Base-by-base conservation (phyloP, 1,140 invertebrate species). In the Drosophila serrata region DNA sequence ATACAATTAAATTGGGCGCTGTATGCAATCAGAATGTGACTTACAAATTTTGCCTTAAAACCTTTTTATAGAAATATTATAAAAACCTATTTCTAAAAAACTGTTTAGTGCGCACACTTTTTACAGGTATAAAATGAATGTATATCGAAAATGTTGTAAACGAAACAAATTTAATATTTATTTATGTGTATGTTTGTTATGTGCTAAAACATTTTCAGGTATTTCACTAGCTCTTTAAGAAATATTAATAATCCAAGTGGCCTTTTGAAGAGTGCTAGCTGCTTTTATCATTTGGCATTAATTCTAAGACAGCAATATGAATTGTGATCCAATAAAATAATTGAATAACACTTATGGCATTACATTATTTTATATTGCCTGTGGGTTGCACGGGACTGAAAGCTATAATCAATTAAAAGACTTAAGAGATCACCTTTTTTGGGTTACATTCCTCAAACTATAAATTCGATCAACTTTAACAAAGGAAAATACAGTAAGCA, bases 21-120 rank as follows among this genome's bases (percentile, higher is more conserved):
- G 70, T 61, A 76, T 86, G 82, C 82, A 87, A 86, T 86, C 84
- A 86, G n/a, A 77, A 73, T 33, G 82, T 86, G 82, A 86, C 79
- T 87, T 87, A 62, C 57, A 69, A 86, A 74, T 49, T 75, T 81
- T 69, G 82, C 82, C 82, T 85, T 85, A 81, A 35, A 85, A 86
- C 61, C 45, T 46, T 74, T 78, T 81, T 73, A 59, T 63, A 65
- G 22, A 19, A 40, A 37, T 58, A 61, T 45, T 61, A 35, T 9
- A 5, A 53, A 53, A 27, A 48, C 6, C 19, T 5, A 46, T 4
- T 64, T 76, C 46, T 56, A 15, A 59, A 37, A 43, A 39, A 48
- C 9, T 48, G 70, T 76, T 67, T 81, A 74, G 81, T 77, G 56
- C 67, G 73, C 82, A 82, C 75, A 86, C 60, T 61, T 82, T 82